Conservation (phyloP, 2,113 vertebrate species). For the Cyphomyrus discorhynchus region DNA sequence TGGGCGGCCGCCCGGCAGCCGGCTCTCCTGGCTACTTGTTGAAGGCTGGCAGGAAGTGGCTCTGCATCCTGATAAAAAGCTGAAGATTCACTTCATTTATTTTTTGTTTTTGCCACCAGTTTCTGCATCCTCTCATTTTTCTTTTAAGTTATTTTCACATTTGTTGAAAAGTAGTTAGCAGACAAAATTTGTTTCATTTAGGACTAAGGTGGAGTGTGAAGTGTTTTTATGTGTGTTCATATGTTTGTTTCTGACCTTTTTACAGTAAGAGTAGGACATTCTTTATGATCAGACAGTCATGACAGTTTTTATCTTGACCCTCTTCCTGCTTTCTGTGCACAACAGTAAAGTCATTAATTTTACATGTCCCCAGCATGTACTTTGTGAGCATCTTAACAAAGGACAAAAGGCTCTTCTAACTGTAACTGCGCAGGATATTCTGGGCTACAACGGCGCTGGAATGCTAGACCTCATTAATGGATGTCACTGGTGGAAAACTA, state of each 20-base stretch:
- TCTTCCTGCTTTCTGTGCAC: neutral
- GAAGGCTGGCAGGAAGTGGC: neutral
- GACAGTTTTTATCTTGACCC: neutral
- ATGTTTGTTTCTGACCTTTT: neutral
- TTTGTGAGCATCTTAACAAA: neutral
- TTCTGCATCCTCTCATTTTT: neutral
- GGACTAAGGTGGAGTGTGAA: neutral
- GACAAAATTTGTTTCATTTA: neutral
- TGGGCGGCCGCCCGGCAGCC: neutral
- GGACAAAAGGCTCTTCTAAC: neutral
- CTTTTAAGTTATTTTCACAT: neutral
- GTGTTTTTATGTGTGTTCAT: neutral
- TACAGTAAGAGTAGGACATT: neutral
- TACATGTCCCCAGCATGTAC: neutral
- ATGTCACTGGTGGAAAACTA: neutral
- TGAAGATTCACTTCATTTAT: neutral
- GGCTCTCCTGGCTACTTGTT: neutral
- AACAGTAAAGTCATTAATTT: constrained; percentile 6
- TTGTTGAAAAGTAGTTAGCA: neutral
- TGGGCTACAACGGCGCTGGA: neutral
- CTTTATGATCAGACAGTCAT: neutral
- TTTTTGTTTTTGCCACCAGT: neutral
- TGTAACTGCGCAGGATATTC: constrained; percentile 7
- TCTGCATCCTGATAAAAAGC: neutral
- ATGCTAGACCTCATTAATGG: constrained; percentile 16